Base-by-base conservation (phyloP, 2,113 vertebrate genomes). In the Alces alces region DNA sequence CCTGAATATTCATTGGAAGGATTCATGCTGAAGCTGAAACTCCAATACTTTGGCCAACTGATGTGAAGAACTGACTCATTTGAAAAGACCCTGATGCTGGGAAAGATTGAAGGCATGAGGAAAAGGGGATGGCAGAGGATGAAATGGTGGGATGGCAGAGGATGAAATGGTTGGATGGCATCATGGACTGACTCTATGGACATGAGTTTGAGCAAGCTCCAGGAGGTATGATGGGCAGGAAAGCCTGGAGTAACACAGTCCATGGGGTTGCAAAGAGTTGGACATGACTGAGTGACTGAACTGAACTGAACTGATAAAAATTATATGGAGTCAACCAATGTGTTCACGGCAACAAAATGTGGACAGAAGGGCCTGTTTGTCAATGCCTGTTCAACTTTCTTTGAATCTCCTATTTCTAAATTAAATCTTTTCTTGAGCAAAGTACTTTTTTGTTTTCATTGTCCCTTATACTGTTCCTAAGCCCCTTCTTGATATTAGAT, bases 311-410 rank as follows among this genome's bases (percentile, higher is more conserved):
- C 54, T 70, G 54, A 87, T 28, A 33, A 55, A 8, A 64, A 60
- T 58, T 0, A 2, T 2, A 5, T 2, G 1, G 4, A 3, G 11
- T 14, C 6, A 73, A 25, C 16, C 11, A 89, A 33, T 19, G 1
- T 17, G 11, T 78, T 21, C 70, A 28, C 12, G 25, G 50, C 50
- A 94, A 3, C 4, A 61, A 39, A 58, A 1, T 1, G 9, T 21
- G 3, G 43, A 6, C 39, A 1, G 13, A 27, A 54, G 1, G 23
- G 10, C 10, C 15, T 66, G 25, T 17, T 54, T n/a, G 28, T 88
- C 19, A 70, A 30, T 39, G 15, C 2, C 21, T 25, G 33, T 1
- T 76, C 10, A 36, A n/a, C 1, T 30, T 39, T 36, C 39, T 86
- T 36, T 47, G 0, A 21, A 39, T 61, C 17, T 52, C 58, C 2